Percentiles rank a stretch among this genome's conserved stretches.
Conservation (phyloP, 1,140 invertebrate genomes). For the Conus ventricosus region DNA sequence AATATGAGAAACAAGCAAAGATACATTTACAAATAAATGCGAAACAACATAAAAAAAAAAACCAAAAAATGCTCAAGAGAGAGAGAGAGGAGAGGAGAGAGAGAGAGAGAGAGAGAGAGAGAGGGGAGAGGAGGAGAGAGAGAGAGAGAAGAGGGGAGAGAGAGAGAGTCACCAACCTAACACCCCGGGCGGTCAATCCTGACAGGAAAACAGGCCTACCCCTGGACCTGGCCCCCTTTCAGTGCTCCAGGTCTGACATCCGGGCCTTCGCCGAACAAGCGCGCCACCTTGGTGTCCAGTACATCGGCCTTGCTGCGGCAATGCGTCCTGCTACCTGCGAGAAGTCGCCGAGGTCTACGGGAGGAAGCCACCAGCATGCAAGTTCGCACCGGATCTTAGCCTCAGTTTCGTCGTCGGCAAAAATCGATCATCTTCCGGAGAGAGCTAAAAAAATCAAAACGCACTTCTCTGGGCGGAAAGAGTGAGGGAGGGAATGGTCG, state of each 20-base stretch:
- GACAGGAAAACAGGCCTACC: neutral
- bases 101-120: too few relatives aligned
- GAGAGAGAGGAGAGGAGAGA: too few relatives aligned
- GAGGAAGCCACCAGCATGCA: conserved; percentile 49
- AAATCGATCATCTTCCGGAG: neutral
- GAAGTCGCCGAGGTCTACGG: conserved; percentile 61
- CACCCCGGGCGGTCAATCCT: too few relatives aligned
- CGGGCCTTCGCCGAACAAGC: conserved; percentile 57
- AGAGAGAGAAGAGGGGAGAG: too few relatives aligned
- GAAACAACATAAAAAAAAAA: too few relatives aligned
- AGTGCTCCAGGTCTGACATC: conserved; percentile 59
- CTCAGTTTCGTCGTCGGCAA: conserved; percentile 33
- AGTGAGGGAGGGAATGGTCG: neutral
- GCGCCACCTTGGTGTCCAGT: conserved; percentile 64
- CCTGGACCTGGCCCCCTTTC: neutral
- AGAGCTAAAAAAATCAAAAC: neutral
- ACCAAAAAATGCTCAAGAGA: too few relatives aligned
- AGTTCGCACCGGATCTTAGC: conserved; percentile 53
- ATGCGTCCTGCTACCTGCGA: conserved; percentile 56
- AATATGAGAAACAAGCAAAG: too few relatives aligned
- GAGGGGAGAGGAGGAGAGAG: too few relatives aligned
- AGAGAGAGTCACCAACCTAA: too few relatives aligned
- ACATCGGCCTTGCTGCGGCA: conserved; percentile 71
- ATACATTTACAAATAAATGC: too few relatives aligned
- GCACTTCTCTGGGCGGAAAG: neutral